Percentiles rank a stretch among this genome's conserved stretches.
These are phyloP conservation scores for Nemapogon koenigi DNA, from an alignment of 2,888 invertebrate species.

Conservation along the genomic window DNA sequence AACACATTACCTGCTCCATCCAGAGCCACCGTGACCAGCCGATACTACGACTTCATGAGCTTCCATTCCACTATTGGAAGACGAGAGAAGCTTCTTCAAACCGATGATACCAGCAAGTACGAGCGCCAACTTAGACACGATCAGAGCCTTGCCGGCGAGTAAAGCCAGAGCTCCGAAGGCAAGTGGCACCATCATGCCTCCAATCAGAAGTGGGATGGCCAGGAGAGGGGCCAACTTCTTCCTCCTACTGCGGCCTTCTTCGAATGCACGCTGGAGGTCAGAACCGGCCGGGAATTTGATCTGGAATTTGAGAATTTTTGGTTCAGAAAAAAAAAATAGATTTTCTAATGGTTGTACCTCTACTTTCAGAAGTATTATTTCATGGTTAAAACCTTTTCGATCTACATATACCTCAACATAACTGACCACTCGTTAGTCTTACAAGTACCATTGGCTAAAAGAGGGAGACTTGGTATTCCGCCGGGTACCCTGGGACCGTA, in stretches of 20 bases:
- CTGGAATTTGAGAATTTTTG: slow-evolving; percentile 35
- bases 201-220: slow-evolving; percentile 79
- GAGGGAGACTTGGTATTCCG: too few relatives aligned
- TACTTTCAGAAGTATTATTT: too few relatives aligned
- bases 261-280: slow-evolving; percentile 69
- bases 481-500: too few relatives aligned
- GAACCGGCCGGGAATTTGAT: slow-evolving; percentile 76
- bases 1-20: slow-evolving; percentile 69
- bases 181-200: slow-evolving; percentile 81
- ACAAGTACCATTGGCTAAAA: too few relatives aligned
- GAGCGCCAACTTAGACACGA: slow-evolving; percentile 82
- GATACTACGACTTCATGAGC: slow-evolving; percentile 76
- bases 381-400: too few relatives aligned
- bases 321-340: too few relatives aligned
- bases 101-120: slow-evolving; percentile 86
- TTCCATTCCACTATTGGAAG: slow-evolving; percentile 69
- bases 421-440: too few relatives aligned
- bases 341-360: too few relatives aligned
- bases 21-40: slow-evolving; percentile 70
- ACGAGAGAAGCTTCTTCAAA: slow-evolving; percentile 79
- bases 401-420: too few relatives aligned
- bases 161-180: slow-evolving; percentile 84
- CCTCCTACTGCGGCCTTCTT: slow-evolving; percentile 73
- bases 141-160: slow-evolving; percentile 84
- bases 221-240: slow-evolving; percentile 78